Evolutionary conservation across 2,797 vertebrate species (phyloP).

Genomic region (Anabas testudineus): DNA sequence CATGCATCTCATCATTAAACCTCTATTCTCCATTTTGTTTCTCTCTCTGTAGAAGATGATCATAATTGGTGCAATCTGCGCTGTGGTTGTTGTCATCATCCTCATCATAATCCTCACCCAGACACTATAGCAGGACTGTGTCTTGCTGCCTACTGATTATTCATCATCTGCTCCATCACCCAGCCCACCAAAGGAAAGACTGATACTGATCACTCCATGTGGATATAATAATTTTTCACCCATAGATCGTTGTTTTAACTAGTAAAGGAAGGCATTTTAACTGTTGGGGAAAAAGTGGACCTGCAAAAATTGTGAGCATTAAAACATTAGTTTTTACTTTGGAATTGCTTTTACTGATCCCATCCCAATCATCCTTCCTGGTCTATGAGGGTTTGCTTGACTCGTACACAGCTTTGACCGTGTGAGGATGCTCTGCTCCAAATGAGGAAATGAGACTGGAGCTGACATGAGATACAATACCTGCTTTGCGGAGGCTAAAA

Average conservation of each 20-base stretch:
- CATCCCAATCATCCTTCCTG: neutral
- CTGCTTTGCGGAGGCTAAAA: slow-evolving; percentile 27
- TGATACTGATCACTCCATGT: slow-evolving; percentile 21
- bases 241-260: neutral
- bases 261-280: neutral
- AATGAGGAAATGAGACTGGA: slow-evolving; percentile 62
- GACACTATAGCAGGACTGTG: slow-evolving; percentile 61
- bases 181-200: slow-evolving; percentile 29
- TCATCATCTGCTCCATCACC: slow-evolving; percentile 55
- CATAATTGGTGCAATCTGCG: slow-evolving; percentile 72
- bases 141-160: slow-evolving; percentile 5
- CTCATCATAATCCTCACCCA: slow-evolving; percentile 66
- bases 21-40: slow-evolving; percentile 20
- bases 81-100: slow-evolving; percentile 63
- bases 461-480: slow-evolving; percentile 31
- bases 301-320: neutral
- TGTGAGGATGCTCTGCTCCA: slow-evolving; percentile 44
- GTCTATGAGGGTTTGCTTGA: slow-evolving; percentile 5
- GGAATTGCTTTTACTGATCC: neutral
- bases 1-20: slow-evolving; percentile 15
- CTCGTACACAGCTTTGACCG: slow-evolving; percentile 4
- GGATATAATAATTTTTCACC: slow-evolving; percentile 22
- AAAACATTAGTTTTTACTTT: neutral
- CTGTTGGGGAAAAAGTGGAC: neutral
- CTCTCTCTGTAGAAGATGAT: slow-evolving; percentile 77